Evolutionary conservation across 1,140 invertebrate genomes (phyloP), one percentile per base, ranked within the genome.

Genomic region (Drosophila simulans): DNA sequence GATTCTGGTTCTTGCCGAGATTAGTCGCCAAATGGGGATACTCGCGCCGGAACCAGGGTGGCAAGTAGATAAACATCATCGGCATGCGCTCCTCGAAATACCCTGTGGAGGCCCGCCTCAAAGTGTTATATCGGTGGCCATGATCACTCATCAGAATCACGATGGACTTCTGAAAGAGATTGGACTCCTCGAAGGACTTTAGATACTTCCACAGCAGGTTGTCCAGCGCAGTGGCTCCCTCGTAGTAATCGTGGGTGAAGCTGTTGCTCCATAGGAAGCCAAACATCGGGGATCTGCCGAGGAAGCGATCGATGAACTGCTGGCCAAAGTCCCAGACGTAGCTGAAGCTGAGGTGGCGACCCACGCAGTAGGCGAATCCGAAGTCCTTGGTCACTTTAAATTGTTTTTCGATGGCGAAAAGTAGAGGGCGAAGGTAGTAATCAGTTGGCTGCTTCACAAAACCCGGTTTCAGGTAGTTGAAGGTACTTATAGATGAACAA

Each of bases 71-170:
- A 76, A 96, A 96, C 27, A 97, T 93, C 80, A 98, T 97, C 0
- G 98, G 98, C 31, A 99, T 91, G 49, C 97, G 92, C 91, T 98
- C 97, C 91, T 99, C 98, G 96, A 93, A 92, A 95, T 79, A 95
- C 0, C 98, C 98, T 53, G 95, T 94, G 78, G 68, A 13, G 20
- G 75, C 55, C 55, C 94, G 89, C 39, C 96, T 89, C 27, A 97
- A 94, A 4, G 93, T 91, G 10, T 97, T 97, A 93, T 96, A 98
- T 22, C 98, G 92, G 84, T 97, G 95, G 0, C 98, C 98, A 92
- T 99, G 98, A 92, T 99, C 98, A 80, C 97, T 98, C 78, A 98
- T 93, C n/a, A 98, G 94, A 15, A 99, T 93, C 0, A 98, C 89
- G 75, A 96, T 92, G 0, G 95, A 95, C 45, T 95, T 94, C 39